phyloP scores from a whole-genome alignment of 2,888 invertebrate genomes.

The Leptodirus hochenwartii region DNA sequence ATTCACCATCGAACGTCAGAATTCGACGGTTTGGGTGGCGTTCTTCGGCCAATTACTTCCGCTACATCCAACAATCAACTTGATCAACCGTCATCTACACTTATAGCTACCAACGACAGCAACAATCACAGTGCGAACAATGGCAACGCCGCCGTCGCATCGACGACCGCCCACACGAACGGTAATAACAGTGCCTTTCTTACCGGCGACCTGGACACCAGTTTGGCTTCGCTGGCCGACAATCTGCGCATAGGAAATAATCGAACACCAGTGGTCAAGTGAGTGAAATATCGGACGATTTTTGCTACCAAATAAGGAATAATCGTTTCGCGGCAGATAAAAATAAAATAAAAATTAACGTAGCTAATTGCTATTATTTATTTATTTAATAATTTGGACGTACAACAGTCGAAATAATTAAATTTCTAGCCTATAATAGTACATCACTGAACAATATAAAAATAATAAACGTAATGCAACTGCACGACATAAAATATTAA shows the following conservation, averaged over 20 bases:
- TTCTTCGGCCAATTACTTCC: conserved; percentile 38
- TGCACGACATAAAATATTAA: no score
- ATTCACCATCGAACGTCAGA: no score
- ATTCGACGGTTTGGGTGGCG: conserved; percentile 58
- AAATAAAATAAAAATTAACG: no score
- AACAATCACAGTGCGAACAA: conserved; percentile 12
- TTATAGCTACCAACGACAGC: conserved; percentile 14
- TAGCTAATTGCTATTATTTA: no score
- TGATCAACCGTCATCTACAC: conserved; percentile 9
- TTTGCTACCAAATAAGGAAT: conserved; percentile 5
- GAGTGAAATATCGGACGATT: conserved; percentile 27
- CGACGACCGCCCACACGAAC: conserved; percentile 11
- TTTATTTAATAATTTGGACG: no score
- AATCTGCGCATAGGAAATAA: conserved; percentile 79
- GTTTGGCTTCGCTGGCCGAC: conserved; percentile 82
- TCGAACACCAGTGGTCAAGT: conserved; percentile 50
- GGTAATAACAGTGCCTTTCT: conserved; percentile 41
- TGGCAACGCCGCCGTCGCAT: background rate
- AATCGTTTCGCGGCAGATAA: no score
- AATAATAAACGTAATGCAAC: no score
- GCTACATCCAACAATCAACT: conserved; percentile 13
- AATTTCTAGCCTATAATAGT: no score
- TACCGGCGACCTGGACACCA: conserved; percentile 86
- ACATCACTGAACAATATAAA: no score
- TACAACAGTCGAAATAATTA: no score